Evolutionary conservation across 2,888 invertebrate species (phyloP).

Genomic region (Trissolcus brochymenae): DNA sequence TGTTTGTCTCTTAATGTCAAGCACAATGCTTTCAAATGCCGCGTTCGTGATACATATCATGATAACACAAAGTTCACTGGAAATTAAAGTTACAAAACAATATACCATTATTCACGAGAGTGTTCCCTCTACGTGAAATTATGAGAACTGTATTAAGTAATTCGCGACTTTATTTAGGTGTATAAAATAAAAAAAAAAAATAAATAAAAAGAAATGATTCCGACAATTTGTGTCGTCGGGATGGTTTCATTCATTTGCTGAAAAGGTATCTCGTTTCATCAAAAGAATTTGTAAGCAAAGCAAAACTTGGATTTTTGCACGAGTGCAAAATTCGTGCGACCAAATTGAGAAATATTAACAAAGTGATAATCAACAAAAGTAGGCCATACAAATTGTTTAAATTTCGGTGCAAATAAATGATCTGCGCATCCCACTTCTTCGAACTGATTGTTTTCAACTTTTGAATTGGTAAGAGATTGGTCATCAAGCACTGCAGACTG

Average conservation of each 20-base stretch:
- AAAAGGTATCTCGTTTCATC: background rate
- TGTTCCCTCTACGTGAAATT: too few species aligned
- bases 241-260: too few species aligned
- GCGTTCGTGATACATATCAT: slow-evolving; percentile 36
- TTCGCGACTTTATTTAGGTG: too few species aligned
- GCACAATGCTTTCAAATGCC: slow-evolving; percentile 41
- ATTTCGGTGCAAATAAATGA: background rate
- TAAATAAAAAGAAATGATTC: too few species aligned
- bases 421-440: background rate
- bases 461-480: background rate
- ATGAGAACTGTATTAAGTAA: too few species aligned
- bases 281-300: slow-evolving; percentile 20
- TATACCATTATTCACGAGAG: slow-evolving; percentile 16
- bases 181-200: too few species aligned
- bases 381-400: background rate
- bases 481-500: background rate
- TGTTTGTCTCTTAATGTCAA: slow-evolving; percentile 34
- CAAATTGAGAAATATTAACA: too few species aligned
- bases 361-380: too few species aligned
- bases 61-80: slow-evolving; percentile 38
- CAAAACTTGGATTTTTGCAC: background rate
- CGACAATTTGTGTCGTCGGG: too few species aligned
- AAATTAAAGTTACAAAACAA: slow-evolving; percentile 31
- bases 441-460: background rate
- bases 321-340: too few species aligned